Conservation (phyloP, 2,888 invertebrate genomes). For the Tanypteryx hageni region DNA sequence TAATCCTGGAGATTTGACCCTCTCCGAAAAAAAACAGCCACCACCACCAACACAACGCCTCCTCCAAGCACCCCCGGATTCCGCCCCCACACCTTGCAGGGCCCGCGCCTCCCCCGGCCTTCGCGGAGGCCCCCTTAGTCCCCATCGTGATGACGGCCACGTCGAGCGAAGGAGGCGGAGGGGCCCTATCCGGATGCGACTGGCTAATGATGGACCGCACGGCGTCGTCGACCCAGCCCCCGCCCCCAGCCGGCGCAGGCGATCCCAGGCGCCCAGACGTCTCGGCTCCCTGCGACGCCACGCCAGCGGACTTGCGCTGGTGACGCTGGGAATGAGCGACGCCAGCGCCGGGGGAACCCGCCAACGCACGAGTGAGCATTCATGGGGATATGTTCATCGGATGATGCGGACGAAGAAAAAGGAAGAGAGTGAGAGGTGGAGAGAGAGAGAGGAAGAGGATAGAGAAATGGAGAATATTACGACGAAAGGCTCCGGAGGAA, state of each 20-base stretch:
- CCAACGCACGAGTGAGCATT: background rate
- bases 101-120: background rate
- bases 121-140: background rate
- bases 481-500: too few species aligned
- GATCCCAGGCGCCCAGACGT: slow-evolving; percentile 7
- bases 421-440: too few species aligned
- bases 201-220: slow-evolving; percentile 27
- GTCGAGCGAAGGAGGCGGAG: background rate
- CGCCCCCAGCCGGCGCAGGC: background rate
- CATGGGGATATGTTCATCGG: background rate
- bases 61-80: background rate
- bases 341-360: background rate
- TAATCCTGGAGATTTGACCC: slow-evolving; percentile 68
- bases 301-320: background rate
- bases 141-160: background rate
- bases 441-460: too few species aligned
- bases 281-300: slow-evolving; percentile 19
- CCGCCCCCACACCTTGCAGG: background rate
- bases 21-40: background rate
- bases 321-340: background rate
- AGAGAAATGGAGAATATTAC: too few species aligned
- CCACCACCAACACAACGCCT: background rate
- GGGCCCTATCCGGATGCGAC: background rate
- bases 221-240: background rate
- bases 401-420: background rate